Conservation (phyloP, 1,140 invertebrate species). For the Anthonomus grandis region DNA sequence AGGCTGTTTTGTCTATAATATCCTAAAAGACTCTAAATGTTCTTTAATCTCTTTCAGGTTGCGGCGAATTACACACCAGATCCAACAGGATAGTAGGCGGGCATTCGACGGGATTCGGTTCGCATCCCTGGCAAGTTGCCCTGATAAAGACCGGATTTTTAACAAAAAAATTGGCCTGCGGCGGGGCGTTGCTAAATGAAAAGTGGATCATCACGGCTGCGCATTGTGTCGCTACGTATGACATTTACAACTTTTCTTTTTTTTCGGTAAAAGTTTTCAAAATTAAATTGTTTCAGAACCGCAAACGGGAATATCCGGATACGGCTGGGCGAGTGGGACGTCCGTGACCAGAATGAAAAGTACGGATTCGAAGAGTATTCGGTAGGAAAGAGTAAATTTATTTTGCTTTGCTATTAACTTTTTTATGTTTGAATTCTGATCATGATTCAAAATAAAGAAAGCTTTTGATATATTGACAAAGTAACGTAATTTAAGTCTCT, state of each 20-base stretch:
- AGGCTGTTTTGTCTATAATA: too few relatives aligned
- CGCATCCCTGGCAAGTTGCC: slow-evolving; percentile 94
- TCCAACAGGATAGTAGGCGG: slow-evolving; percentile 92
- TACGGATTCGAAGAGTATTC: slow-evolving; percentile 83
- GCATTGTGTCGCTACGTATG: slow-evolving; percentile 81
- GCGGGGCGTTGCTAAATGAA: slow-evolving; percentile 84
- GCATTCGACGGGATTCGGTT: slow-evolving; percentile 82
- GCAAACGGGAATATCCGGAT: slow-evolving; percentile 82
- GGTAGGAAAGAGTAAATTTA: slow-evolving; percentile 38
- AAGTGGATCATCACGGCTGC: slow-evolving; percentile 87
- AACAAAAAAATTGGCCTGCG: slow-evolving; percentile 85
- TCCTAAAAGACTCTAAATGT: too few relatives aligned
- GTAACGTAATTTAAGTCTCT: too few relatives aligned
- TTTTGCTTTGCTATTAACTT: too few relatives aligned
- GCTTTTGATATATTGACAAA: too few relatives aligned
- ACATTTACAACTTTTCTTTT: background rate
- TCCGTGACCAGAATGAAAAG: slow-evolving; percentile 75
- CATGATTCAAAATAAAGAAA: too few relatives aligned
- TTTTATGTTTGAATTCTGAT: too few relatives aligned
- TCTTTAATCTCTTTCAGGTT: slow-evolving; percentile 71
- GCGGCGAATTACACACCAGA: slow-evolving; percentile 79
- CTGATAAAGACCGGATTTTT: slow-evolving; percentile 89
- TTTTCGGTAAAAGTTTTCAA: background rate
- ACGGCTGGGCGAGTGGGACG: slow-evolving; percentile 87
- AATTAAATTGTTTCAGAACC: slow-evolving; percentile 54